phyloP scores from a whole-genome alignment of 1,140 invertebrate species.

The Ptiloglossa arizonensis region DNA sequence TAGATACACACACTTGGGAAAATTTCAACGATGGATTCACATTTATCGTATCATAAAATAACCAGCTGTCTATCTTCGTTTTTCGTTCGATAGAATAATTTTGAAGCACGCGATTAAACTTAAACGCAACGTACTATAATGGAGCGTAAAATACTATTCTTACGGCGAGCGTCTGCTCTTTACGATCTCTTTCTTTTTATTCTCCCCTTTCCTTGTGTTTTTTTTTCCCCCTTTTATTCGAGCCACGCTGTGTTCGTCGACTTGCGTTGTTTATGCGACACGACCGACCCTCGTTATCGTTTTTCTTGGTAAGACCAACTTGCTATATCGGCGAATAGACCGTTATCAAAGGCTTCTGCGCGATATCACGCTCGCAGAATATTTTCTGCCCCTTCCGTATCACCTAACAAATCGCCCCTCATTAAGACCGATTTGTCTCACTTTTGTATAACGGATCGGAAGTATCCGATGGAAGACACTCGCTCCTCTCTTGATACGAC shows the following conservation, averaged over 20 bases:
- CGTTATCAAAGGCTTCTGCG: not conserved
- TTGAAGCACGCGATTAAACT: not conserved
- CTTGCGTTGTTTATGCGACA: slow-evolving; percentile 35
- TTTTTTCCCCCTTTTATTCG: slow-evolving; percentile 30
- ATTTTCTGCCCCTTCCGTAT: not conserved
- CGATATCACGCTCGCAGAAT: not conserved
- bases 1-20: too few species aligned
- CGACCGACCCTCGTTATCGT: not conserved
- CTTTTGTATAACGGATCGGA: slow-evolving; percentile 46
- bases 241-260: not conserved
- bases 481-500: slow-evolving; percentile 37
- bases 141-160: not conserved
- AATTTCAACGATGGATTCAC: too few species aligned
- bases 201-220: not conserved
- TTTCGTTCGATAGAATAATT: too few species aligned
- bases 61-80: too few species aligned
- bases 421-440: slow-evolving; percentile 67
- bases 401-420: slow-evolving; percentile 57
- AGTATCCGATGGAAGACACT: slow-evolving; percentile 50
- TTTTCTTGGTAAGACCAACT: not conserved
- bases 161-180: not conserved
- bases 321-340: not conserved
- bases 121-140: not conserved
- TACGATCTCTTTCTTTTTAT: not conserved
- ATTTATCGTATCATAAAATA: too few species aligned